Conservation (phyloP, 2,113 vertebrate species). For the Syrrhaptes paradoxus region DNA sequence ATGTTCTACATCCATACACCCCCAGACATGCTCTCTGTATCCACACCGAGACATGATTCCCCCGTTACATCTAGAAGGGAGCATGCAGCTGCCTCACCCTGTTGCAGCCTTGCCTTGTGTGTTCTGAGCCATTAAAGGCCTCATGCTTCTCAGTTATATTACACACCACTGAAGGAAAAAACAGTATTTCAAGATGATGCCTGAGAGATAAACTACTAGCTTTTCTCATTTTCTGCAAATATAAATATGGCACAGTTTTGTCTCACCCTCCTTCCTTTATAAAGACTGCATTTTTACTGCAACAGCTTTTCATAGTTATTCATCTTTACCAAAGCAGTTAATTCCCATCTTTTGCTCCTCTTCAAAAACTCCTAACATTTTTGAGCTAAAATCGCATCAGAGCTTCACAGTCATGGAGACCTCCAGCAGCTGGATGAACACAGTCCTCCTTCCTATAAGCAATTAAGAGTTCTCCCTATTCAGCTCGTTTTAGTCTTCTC, state of each 20-base stretch:
- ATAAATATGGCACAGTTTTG: not conserved
- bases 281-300: not conserved
- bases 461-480: not conserved
- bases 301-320: not conserved
- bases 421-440: not conserved
- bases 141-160: not conserved
- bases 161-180: not conserved
- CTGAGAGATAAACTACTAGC: not conserved
- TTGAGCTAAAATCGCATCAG: not conserved
- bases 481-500: not conserved
- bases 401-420: not conserved
- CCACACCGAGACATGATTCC: not conserved
- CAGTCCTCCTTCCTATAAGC: not conserved
- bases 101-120: not conserved
- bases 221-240: not conserved
- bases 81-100: not conserved
- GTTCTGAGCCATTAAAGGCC: not conserved
- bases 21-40: not conserved
- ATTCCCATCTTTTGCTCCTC: not conserved
- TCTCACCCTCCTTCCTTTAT: not conserved
- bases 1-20: not conserved
- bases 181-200: not conserved
- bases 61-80: not conserved
- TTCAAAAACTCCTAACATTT: not conserved
- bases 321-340: not conserved